Percentiles rank a stretch among this genome's conserved stretches.
These are phyloP conservation scores for Spilogale gracilis DNA, from an alignment of 2,113 vertebrate species.

Conservation along the genomic window DNA sequence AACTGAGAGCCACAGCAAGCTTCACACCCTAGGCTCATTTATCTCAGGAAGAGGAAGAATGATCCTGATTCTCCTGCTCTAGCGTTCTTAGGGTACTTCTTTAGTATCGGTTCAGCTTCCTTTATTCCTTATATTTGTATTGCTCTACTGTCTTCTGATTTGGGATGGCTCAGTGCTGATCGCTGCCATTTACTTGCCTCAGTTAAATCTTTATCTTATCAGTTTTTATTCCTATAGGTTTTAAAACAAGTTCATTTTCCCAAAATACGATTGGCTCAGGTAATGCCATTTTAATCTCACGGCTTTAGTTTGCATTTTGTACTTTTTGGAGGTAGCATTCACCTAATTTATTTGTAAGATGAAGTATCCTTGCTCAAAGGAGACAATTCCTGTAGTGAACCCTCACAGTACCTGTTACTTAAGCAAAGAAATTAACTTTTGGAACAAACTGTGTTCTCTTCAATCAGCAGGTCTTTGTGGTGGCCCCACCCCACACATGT, in stretches of 20 bases:
- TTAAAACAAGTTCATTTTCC: background rate
- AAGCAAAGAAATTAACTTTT: conserved; percentile 65
- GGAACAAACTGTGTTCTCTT: conserved; percentile 77
- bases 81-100: background rate
- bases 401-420: conserved; percentile 43
- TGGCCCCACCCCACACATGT: conserved; percentile 81
- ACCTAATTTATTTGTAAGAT: background rate
- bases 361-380: conserved; percentile 22
- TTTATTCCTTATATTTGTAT: background rate
- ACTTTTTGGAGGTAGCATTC: background rate
- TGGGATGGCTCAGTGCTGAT: background rate
- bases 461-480: conserved; percentile 77
- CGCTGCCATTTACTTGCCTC: background rate
- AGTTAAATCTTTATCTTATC: background rate
- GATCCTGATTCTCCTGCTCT: background rate
- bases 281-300: background rate
- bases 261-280: background rate
- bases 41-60: background rate
- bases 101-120: background rate
- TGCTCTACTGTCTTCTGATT: background rate
- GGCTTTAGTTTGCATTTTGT: background rate
- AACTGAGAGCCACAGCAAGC: background rate
- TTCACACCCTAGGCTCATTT: rapidly evolving
- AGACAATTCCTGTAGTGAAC: conserved; percentile 24
- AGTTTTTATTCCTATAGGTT: conserved; percentile 11